Conservation (phyloP, 1,140 invertebrate genomes). For the Sminthurinus signatus region DNA sequence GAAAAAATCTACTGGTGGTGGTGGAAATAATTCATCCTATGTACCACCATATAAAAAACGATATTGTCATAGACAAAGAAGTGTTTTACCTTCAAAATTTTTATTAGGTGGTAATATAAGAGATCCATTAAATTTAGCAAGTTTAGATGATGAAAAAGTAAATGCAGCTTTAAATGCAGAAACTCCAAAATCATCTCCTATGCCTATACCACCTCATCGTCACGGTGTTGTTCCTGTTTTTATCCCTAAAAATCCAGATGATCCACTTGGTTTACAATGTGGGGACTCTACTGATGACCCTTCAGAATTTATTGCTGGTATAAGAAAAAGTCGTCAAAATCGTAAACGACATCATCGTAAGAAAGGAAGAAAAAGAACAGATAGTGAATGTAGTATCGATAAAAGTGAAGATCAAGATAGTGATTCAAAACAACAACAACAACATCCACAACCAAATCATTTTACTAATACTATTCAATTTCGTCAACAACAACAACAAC, state of each 20-base stretch:
- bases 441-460: too few relatives aligned
- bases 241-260: conserved; percentile 83
- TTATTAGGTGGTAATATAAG: conserved; percentile 88
- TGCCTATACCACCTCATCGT: conserved; percentile 75
- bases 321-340: conserved; percentile 50
- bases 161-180: conserved; percentile 61
- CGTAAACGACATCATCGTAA: conserved; percentile 56
- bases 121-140: conserved; percentile 90
- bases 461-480: too few relatives aligned
- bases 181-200: conserved; percentile 77
- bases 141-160: conserved; percentile 56
- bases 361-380: conserved; percentile 49
- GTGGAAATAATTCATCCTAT: conserved; percentile 31
- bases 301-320: conserved; percentile 67
- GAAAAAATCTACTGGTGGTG: conserved; percentile 21
- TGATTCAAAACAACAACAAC: too few relatives aligned
- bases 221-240: conserved; percentile 80
- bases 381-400: conserved; percentile 40
- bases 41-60: conserved; percentile 34
- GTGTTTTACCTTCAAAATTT: conserved; percentile 83
- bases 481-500: too few relatives aligned
- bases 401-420: conserved; percentile 13
- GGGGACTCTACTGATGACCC: conserved; percentile 62
- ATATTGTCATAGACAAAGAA: conserved; percentile 23
- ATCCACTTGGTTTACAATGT: conserved; percentile 79